Conservation (phyloP, 2,888 invertebrate species). For the Campaea margaritaria region DNA sequence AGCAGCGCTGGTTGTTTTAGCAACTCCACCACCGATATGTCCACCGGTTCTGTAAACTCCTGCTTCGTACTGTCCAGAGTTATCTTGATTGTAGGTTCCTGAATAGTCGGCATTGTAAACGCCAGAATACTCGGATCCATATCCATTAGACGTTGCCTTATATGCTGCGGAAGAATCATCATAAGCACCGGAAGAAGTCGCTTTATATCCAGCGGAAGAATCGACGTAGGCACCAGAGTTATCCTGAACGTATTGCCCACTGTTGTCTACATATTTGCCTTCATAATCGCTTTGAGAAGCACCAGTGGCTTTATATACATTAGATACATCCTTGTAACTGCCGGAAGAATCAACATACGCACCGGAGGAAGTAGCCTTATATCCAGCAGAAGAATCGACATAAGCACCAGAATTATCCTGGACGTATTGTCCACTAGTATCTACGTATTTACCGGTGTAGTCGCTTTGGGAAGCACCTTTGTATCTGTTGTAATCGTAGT, state of each 20-base stretch:
- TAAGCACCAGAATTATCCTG: slow-evolving; percentile 55
- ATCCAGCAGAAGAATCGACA: slow-evolving; percentile 23
- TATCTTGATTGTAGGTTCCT: slow-evolving; percentile 57
- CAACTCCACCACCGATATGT: slow-evolving; percentile 56
- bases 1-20: slow-evolving; percentile 29
- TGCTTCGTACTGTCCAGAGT: slow-evolving; percentile 64
- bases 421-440: slow-evolving; percentile 56
- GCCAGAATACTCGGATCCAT: slow-evolving; percentile 45
- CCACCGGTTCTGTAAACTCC: slow-evolving; percentile 67
- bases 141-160: slow-evolving; percentile 25
- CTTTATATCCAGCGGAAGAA: slow-evolving; percentile 33
- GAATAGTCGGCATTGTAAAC: slow-evolving; percentile 57
- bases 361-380: slow-evolving; percentile 21
- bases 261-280: slow-evolving; percentile 48
- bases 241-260: slow-evolving; percentile 60
- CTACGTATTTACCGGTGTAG: slow-evolving; percentile 44
- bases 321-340: too few species aligned
- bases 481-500: slow-evolving; percentile 56
- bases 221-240: slow-evolving; percentile 46
- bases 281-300: slow-evolving; percentile 44
- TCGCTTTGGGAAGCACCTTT: slow-evolving; percentile 50
- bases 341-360: slow-evolving; percentile 25
- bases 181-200: slow-evolving; percentile 30
- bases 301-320: slow-evolving; percentile 48
- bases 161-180: slow-evolving; percentile 18